Base-by-base conservation (phyloP, 2,888 invertebrate species). In the Pseudococcus jackbeardsleyi region DNA sequence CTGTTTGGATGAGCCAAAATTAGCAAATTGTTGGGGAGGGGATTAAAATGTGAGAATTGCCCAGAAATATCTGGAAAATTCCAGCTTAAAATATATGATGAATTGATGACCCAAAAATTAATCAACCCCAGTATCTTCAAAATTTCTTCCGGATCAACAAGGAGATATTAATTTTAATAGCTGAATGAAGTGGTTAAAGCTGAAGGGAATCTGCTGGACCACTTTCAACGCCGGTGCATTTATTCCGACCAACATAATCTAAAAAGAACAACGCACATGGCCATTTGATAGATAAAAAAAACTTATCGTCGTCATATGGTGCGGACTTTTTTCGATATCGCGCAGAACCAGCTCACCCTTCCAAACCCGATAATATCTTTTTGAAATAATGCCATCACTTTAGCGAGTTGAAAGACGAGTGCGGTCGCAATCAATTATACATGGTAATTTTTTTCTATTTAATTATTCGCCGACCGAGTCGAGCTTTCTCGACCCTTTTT, bases 381-480 rank as follows among this genome's bases (percentile, higher is more conserved):
- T 77, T 77, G 77, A 77, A 77, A 77, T 77, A 77, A 77, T 77
- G 77, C 77, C 77, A 77, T 77, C 77, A 77, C 77, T 77, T 77
- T 17, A 42, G 42, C 77, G 77, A 77, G 77, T 77, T 68, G 68
- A 26, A 68, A 77, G n/a, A n/a, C 54, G 54, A 54, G 54, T 8
- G n/a, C 77, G 77, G 77, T 8, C 77, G 77, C 77, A 77, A 77
- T 77, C 77, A 77, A 77, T 77, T 77, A 77, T 77, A 77, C 77
- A 77, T 77, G 77, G 42, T 77, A 77, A 77, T 77, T 77, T 77
- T 68, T 77, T 77, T 77, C 39, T 77, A 77, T 77, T 77, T 77
- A 77, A 77, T 77, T 77, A 77, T 77, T 77, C 77, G 77, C n/a
- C 77, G 77, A 77, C 77, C 77, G 54, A 54, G 54, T n/a, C 0